Evolutionary conservation across 2,888 invertebrate species (phyloP).

Genomic region (Zhengitettix transpicula): DNA sequence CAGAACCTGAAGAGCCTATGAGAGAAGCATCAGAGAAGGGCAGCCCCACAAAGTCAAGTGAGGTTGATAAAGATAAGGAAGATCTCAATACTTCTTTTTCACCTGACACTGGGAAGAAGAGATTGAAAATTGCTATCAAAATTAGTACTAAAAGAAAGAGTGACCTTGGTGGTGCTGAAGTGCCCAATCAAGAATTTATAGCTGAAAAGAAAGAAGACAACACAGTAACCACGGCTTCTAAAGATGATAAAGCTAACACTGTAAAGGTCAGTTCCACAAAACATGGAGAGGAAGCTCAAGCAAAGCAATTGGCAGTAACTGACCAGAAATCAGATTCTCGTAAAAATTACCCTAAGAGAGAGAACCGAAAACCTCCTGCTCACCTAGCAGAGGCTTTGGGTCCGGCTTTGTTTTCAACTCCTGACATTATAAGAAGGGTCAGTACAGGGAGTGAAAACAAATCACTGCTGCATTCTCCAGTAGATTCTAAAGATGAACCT

Average conservation of each 20-base stretch:
- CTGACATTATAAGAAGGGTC: constrained; percentile 59
- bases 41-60: not conserved
- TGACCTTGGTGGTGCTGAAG: constrained; percentile 22
- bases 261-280: not conserved
- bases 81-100: constrained; percentile 1
- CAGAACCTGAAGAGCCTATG: not conserved
- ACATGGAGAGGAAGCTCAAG: not conserved
- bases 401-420: constrained; percentile 57
- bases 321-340: constrained; percentile 1
- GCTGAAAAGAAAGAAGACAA: not conserved
- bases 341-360: constrained; percentile 16
- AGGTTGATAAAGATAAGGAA: not conserved
- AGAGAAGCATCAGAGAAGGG: not conserved
- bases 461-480: not conserved
- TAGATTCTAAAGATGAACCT: not conserved
- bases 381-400: constrained; percentile 34
- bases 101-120: constrained; percentile 20
- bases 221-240: not conserved
- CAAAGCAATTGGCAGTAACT: constrained; percentile 13
- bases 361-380: constrained; percentile 41
- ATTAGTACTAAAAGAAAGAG: constrained; percentile 17
- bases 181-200: not conserved
- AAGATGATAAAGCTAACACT: not conserved
- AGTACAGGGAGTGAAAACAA: constrained; percentile 4
- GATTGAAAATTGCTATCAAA: constrained; percentile 17